Evolutionary conservation across 1,140 invertebrate genomes (phyloP), one percentile per base, ranked within the genome.

Genomic region (Caenorhabditis elegans): DNA sequence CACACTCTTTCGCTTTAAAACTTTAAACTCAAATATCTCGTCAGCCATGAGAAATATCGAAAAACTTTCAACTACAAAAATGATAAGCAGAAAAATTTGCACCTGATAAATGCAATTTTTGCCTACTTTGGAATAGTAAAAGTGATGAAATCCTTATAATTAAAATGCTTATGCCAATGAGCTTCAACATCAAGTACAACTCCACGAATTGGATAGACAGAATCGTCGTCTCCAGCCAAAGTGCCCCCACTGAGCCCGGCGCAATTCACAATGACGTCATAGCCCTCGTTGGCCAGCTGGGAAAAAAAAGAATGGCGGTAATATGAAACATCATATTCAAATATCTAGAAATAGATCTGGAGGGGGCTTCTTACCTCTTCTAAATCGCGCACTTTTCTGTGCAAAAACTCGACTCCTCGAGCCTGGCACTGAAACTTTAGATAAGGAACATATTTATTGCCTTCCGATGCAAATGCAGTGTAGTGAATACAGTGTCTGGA

Each of bases 101-200:
- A 43, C 15, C 39, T 15, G 39, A 22, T 4, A 22, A 8, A 43
- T 8, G 5, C 39, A 5, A 43, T 43, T 6, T 31, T 19, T 28
- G 53, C 65, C 3, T 22, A 83, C 82, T 75, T 83, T 0, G 82
- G 82, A 53, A 83, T 80, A 24, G 82, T 76, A 36, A 83, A 83
- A 36, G 79, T 83, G 2, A 34, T 48, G 28, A 83, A 80, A 53
- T 83, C 82, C 15, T 28, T 39, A 43, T 83, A 83, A 15, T 82
- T 60, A 22, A 83, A 83, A 43, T 83, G 53, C 39, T 83, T 83
- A 19, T 83, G 82, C 82, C 82, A 83, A 11, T 49, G 79, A 0
- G 82, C 82, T 22, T 83, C 79, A 3, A 82, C 79, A 34, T 83
- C 55, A 15, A 82, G 34, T 3, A 82, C 60, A 4, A 82, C 80